Base-by-base conservation (phyloP, 2,113 vertebrate genomes). In the Gopherus evgoodei region DNA sequence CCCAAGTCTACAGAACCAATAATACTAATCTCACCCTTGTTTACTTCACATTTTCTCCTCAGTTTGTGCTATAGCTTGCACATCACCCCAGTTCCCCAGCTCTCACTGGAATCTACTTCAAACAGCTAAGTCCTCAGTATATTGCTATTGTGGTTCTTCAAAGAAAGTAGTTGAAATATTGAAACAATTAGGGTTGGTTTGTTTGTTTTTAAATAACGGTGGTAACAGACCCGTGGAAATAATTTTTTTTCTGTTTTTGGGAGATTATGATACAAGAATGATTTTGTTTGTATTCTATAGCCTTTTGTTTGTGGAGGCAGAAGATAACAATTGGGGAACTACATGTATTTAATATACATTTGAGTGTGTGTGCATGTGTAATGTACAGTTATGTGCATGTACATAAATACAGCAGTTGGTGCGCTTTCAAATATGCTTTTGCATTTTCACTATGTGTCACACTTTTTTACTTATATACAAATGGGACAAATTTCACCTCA, bases 101-200 rank as follows among this genome's bases (percentile, higher is more conserved):
- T 96, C 89, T 87, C 86, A 65, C 72, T 80, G 3, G 44, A 84
- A 62, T 83, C 95, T 91, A 11, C 47, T 79, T 86, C 84, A 94
- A 65, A 93, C 81, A 81, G 16, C 81, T 44, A 13, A 17, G 11
- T 76, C 90, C 93, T 95, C 82, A 27, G 59, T 95, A 97, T 84
- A 94, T 97, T 94, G 56, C n/a, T 21, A 0, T 92, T 78, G 35
- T 1, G 35, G 80, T 1, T 13, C 92, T 95, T 95, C 81, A 52
- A 84, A 96, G 91, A 91, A 97, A 97, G 96, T 88, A 96, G 91
- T 90, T 50, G 50, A 50, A 91, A 90, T 92, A 83, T 31, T 6
- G 87, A 88, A 95, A 89, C 0, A 0, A 79, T 81, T 62, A 91
- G 11, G 3, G 12, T 79, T 44, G 44, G 44, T 44, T 27, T 72